A percentile compares a stretch with the other conserved stretches of the same genome.
These are phyloP conservation scores for Drosophila obscura DNA, from an alignment of 1,140 invertebrate genomes.

Conservation along the genomic window DNA sequence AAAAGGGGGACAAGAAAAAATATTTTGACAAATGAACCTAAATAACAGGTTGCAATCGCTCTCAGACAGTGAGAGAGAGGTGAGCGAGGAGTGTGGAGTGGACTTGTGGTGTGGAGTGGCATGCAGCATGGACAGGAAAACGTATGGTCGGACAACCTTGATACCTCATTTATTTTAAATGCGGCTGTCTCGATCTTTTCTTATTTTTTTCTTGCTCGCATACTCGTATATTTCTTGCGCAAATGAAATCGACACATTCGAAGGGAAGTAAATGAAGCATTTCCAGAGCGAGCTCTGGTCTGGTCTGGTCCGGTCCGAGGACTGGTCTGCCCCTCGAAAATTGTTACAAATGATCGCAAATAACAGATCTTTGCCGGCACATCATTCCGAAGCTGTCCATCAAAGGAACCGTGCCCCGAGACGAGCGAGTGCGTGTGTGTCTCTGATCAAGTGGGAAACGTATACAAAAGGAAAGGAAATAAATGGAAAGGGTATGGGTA, in stretches of 20 bases:
- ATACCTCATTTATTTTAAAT: conserved; percentile 83
- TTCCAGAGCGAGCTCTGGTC: conserved; percentile 36
- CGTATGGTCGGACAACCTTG: conserved; percentile 82
- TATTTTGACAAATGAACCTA: conserved; percentile 84
- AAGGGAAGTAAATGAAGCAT: conserved; percentile 57
- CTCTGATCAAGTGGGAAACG: conserved; percentile 43
- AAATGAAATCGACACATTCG: conserved; percentile 81
- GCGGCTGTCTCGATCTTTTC: conserved; percentile 56
- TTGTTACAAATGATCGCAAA: conserved; percentile 84
- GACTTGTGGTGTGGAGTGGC: conserved; percentile 10
- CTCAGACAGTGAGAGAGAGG: conserved; percentile 32
- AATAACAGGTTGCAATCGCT: conserved; percentile 84
- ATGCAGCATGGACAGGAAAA: conserved; percentile 65
- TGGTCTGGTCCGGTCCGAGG: conserved; percentile 51
- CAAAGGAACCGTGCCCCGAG: conserved; percentile 71
- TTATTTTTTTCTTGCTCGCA: conserved; percentile 27
- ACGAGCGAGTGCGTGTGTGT: conserved; percentile 44
- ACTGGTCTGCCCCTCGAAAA: conserved; percentile 66
- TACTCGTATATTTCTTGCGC: conserved; percentile 49
- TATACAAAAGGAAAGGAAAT: conserved; percentile 4
- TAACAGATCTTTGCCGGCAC: conserved; percentile 82
- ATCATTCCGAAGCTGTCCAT: conserved; percentile 58
- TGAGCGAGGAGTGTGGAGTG: conserved; percentile 21
- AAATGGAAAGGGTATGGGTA: conserved; percentile 4
- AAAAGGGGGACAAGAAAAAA: conserved; percentile 75